Evolutionary conservation across 2,797 vertebrate genomes (phyloP), one percentile per base, ranked within the genome.

Genomic region (Eulemur mongoz): DNA sequence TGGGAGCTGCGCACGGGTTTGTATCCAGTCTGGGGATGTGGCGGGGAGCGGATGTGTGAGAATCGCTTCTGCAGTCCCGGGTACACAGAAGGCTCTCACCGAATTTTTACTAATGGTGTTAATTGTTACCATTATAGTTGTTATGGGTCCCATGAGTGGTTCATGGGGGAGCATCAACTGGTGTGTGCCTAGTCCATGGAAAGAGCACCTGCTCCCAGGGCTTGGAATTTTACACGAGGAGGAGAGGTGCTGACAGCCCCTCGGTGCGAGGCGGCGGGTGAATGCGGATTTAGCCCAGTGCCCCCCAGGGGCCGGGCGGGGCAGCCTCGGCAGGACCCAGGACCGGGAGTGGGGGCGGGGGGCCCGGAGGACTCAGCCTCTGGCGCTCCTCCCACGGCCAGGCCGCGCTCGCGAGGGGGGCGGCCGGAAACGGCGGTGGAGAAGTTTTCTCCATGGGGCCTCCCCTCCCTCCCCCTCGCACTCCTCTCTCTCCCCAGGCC

Each of bases 401-500:
- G 78, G 72, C 54, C 50, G 83, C 89, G 38, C 86, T 81, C 27
- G 94, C 72, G 80, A 67, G 90, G 92, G 89, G 89, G 94, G 95
- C n/a, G 83, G 94, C 79, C 84, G 38, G 67, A 35, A 30, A 25
- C 11, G 67, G 94, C 91, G n/a, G 92, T 20, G 96, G 90, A 80
- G 91, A 73, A 6, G 95, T 20, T 65, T 78, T 80, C 96, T 96
- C 93, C 84, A 88, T 25, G 95, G 88, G 30, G 94, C 96, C 97
- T 92, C 91, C 93, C 94, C 97, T 97, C 97, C 97, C 96, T 89
- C 84, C 82, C 97, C 97, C 97, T 97, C 94, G 97, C 97, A 98
- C 96, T 97, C 88, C 96, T 98, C 97, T 98, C 97, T 98, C 97
- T 97, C 96, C 97, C 96, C 94, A 98, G 97, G 97, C 97, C 97